phyloP scores from a whole-genome alignment of 2,888 invertebrate species.

The Ctena decussata region DNA sequence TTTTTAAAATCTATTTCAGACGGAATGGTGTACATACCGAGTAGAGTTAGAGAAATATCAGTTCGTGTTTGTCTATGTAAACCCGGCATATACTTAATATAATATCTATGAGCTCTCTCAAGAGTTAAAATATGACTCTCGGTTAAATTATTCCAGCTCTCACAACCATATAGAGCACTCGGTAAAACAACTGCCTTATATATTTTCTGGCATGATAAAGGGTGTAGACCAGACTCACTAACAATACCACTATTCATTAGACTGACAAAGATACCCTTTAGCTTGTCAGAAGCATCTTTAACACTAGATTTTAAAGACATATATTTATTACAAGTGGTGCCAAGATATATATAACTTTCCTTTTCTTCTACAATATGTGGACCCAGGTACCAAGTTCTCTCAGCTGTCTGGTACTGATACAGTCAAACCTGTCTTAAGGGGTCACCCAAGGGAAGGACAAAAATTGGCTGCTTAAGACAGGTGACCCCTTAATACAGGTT shows the following conservation, averaged over 20 bases:
- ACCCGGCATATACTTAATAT: not conserved
- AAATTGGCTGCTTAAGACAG: too few species aligned
- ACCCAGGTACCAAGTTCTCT: not conserved
- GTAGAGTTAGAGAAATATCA: not conserved
- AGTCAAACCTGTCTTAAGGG: too few species aligned
- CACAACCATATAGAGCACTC: slow-evolving; percentile 23
- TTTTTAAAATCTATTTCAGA: not conserved
- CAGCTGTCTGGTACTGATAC: not conserved
- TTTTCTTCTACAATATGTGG: not conserved
- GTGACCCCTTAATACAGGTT: too few species aligned
- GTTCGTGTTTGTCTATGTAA: not conserved
- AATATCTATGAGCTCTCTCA: not conserved
- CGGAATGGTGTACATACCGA: not conserved
- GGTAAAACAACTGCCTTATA: slow-evolving; percentile 18
- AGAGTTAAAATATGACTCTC: not conserved
- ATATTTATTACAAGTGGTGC: not conserved
- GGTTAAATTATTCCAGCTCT: not conserved
- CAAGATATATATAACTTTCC: slow-evolving; percentile 1
- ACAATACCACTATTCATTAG: not conserved
- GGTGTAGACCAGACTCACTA: not conserved
- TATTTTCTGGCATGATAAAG: not conserved
- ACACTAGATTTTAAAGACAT: not conserved
- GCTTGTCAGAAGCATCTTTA: not conserved
- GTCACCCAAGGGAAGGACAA: too few species aligned
- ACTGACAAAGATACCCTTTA: not conserved